Evolutionary conservation across 2,113 vertebrate genomes (phyloP), one percentile per base, ranked within the genome.

Genomic region (Forbesichthys papilliferus): DNA sequence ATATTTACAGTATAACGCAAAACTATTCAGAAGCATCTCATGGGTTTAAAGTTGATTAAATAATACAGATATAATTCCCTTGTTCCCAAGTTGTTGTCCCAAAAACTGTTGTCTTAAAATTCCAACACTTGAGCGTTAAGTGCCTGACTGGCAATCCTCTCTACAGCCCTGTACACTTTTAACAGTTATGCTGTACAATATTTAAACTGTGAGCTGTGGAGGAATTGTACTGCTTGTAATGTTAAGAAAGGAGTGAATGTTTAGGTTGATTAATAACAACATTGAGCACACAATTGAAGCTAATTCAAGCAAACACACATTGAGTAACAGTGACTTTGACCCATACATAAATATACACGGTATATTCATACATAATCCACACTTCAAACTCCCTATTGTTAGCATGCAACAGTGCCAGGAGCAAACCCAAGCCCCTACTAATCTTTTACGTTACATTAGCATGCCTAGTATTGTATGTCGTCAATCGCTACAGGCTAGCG

Each of bases 371-470:
- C 62, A 58, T 46, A 20, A 5, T 48, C 49, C 68, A 72, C 62
- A 75, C 61, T 18, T 34, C 65, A 63, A 62, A 56, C 61, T 33
- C 68, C 34, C 14, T 67, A 73, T 66, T 64, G 47, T 59, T 8
- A 48, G 65, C 52, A 36, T 46, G 63, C 79, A 60, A 11, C 9
- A 5, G 55, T n/a, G 59, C 77, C 68, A 14, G 10, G 9, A 52
- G 76, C 74, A 10, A 57, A 68, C 54, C 48, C 18, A 64, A 84
- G 77, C 82, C 66, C 80, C 80, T 71, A 83, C 82, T 73, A 33
- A 53, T 63, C 60, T 68, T 65, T 69, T 71, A 71, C 61, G 42
- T 73, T 5, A 53, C 68, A 72, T 80, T 82, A 75, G 54, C 63
- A 74, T 75, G 57, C 11, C 3, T 18, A 64, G 48, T 13, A 27